These are phyloP conservation scores for Platalea minor DNA, from an alignment of 2,797 vertebrate species.

Conservation along the genomic window DNA sequence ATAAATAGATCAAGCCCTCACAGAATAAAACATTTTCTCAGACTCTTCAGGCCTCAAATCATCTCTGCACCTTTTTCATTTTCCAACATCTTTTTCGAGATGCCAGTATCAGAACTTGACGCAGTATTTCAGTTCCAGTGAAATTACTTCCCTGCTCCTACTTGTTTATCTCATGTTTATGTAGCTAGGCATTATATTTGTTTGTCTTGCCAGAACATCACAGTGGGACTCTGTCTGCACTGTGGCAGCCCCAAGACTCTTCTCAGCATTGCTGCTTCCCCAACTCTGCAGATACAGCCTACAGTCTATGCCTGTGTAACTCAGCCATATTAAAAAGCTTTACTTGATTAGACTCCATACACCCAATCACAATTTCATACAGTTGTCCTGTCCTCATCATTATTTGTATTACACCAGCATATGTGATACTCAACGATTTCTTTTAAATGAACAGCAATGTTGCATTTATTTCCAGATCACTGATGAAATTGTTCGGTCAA, in stretches of 20 bases:
- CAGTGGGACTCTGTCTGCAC: neutral
- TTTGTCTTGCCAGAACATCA: neutral
- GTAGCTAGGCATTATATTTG: neutral
- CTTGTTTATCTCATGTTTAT: neutral
- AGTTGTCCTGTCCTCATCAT: neutral
- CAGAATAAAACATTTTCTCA: neutral
- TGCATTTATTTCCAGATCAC: neutral
- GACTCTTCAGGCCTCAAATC: neutral
- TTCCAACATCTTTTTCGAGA: neutral
- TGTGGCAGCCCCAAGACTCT: neutral
- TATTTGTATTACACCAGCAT: neutral
- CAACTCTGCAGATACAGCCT: neutral
- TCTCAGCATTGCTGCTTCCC: neutral
- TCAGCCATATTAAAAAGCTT: neutral
- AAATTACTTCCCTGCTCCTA: neutral
- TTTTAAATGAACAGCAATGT: neutral
- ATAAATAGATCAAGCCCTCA: neutral
- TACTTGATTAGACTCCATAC: neutral
- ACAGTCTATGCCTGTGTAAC: neutral
- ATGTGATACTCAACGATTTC: neutral
- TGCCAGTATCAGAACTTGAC: neutral
- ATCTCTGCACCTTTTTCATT: neutral
- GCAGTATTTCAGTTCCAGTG: neutral
- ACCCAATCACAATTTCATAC: neutral
- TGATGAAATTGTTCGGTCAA: neutral